A percentile compares a stretch with the other conserved stretches of the same genome.
Evolutionary conservation across 2,113 vertebrate genomes (phyloP).

Genomic region (Gulo gulo): DNA sequence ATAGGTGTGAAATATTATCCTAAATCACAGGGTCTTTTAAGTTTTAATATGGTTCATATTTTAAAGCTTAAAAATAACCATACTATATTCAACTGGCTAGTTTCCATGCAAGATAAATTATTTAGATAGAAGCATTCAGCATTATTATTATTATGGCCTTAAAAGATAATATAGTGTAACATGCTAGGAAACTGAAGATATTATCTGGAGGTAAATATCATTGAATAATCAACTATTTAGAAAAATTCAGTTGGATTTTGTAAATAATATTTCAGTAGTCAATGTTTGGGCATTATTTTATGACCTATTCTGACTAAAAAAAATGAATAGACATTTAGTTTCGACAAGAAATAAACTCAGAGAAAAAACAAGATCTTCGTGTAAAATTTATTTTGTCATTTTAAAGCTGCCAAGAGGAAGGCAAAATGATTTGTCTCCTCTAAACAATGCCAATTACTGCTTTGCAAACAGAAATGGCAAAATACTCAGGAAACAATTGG

Average conservation of each 20-base stretch:
- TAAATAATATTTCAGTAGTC: background rate
- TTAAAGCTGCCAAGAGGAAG: conserved; percentile 58
- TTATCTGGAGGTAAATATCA: background rate
- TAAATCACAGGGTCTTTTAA: background rate
- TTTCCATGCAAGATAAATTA: background rate
- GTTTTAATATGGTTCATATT: background rate
- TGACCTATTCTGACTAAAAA: background rate
- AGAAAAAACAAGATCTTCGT: background rate
- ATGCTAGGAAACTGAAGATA: background rate
- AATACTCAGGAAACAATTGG: conserved; percentile 56
- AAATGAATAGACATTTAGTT: conserved; percentile 51
- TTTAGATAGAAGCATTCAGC: background rate
- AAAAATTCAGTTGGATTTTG: background rate
- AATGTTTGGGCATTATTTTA: background rate
- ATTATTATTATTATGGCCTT: background rate
- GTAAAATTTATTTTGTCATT: conserved; percentile 55
- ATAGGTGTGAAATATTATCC: background rate
- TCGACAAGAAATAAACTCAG: conserved; percentile 63
- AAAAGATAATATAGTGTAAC: background rate
- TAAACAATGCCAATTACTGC: conserved; percentile 44
- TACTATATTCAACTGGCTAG: background rate
- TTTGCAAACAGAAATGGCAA: conserved; percentile 73
- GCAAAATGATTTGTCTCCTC: conserved; percentile 47
- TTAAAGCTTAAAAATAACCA: background rate
- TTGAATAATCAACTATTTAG: background rate